Base-by-base conservation (phyloP, 1,140 invertebrate species). In the Polyergus mexicanus region DNA sequence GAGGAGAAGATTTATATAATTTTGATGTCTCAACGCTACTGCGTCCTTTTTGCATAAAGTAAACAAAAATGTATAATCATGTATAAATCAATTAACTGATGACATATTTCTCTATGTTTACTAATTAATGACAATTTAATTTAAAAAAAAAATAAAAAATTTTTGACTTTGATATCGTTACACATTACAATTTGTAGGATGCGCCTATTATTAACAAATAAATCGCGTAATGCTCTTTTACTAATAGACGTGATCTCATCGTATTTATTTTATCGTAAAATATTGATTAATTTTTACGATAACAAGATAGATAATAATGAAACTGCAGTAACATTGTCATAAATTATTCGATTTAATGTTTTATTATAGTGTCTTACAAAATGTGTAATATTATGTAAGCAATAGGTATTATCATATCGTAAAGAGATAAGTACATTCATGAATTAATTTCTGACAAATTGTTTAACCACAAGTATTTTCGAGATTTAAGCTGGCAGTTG, bases 261-360 rank as follows among this genome's bases (percentile, higher is more conserved):
- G 25, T 41, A 0, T 78, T 54, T 65, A 63, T 78, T 62, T 66
- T 78, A 65, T 78, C 41, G 5, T 66, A 32, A 71, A 71, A 47
- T 32, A 32, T 78, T 65, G 16, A 78, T 65, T 19, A 66, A n/a
- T 47, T 66, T 47, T 66, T 25, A 54, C n/a, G 19, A 32, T 11
- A 51, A 51, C 7, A 77, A 65, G 38, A 1, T 28, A 3, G 32
- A 74, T 16, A 60, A 60, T 7, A 4, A 47, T 7, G 1, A 28
- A 41, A 60, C 32, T 32, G 32, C 60, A 62, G 5, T 19, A 25
- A 41, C 60, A 41, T 25, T 60, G 8, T 13, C 5, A 2, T 22
- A 69, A 35, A 69, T 16, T 69, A 44, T 11, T 41, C 41, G 6
- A 44, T 13, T 68, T 65, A 60, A 75, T 60, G 19, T 75, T 63